Percentiles rank a stretch among this genome's conserved stretches.
These are phyloP conservation scores for Cyrtorhinus lividipennis DNA, from an alignment of 1,140 invertebrate genomes.

Conservation along the genomic window DNA sequence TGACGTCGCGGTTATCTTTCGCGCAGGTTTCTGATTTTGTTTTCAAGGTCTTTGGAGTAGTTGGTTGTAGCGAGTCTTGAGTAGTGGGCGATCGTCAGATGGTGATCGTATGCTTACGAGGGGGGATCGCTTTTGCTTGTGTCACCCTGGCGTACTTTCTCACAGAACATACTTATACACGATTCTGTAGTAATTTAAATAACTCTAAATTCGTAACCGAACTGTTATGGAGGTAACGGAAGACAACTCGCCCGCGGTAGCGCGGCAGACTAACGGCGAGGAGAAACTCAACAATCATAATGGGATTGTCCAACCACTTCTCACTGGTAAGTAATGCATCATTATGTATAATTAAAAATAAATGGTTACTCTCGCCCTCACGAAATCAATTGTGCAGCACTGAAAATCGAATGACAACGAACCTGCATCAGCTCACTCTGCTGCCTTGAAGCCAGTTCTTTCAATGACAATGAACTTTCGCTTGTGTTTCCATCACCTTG, in stretches of 20 bases:
- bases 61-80: background rate
- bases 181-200: background rate
- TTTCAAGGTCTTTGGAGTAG: background rate
- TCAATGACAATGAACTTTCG: no score
- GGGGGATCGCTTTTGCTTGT: background rate
- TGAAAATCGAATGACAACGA: no score
- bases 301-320: constrained; percentile 61
- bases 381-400: no score
- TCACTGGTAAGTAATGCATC: constrained; percentile 44
- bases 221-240: background rate
- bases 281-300: constrained; percentile 31
- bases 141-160: background rate
- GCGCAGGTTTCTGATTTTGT: constrained; percentile 9
- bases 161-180: background rate
- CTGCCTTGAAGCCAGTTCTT: no score
- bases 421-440: no score
- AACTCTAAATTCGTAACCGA: background rate
- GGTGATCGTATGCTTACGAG: background rate
- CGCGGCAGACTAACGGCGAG: background rate
- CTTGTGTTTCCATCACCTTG: no score
- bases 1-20: background rate
- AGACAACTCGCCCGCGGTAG: background rate
- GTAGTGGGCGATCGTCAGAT: background rate
- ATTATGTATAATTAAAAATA: background rate
- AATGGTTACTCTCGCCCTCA: background rate